These are phyloP conservation scores for Dendrolimus houi DNA, from an alignment of 2,888 invertebrate species.

Conservation along the genomic window DNA sequence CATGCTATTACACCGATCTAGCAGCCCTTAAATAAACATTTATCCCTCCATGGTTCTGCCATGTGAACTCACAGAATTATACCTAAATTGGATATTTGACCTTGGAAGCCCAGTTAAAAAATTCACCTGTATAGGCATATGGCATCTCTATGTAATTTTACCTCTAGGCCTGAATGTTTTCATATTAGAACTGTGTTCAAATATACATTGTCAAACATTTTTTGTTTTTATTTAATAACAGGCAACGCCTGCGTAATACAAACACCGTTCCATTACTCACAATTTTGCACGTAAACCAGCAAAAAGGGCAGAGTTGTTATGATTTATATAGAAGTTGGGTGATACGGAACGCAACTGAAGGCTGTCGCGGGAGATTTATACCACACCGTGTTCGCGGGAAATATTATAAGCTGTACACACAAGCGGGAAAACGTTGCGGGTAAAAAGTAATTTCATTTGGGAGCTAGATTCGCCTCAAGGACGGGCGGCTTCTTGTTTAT, in stretches of 20 bases:
- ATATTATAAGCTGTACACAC: constrained; percentile 23
- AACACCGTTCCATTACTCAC: constrained; percentile 2
- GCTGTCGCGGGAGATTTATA: constrained; percentile 44
- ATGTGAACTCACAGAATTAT: no score
- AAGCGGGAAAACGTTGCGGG: constrained; percentile 29
- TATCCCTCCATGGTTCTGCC: no score
- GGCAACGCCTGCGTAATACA: background rate
- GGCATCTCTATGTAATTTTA: no score
- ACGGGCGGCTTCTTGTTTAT: background rate
- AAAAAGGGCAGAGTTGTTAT: constrained; percentile 29
- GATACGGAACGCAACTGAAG: constrained; percentile 32
- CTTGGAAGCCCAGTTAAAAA: no score
- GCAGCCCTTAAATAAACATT: no score
- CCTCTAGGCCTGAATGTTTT: no score
- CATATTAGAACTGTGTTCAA: no score
- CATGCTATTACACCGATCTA: no score
- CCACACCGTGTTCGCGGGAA: constrained; percentile 20
- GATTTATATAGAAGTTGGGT: constrained; percentile 39
- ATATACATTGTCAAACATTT: background rate
- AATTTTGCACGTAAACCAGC: constrained; percentile 20
- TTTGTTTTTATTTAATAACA: background rate
- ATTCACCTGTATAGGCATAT: no score
- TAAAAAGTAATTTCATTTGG: constrained; percentile 26
- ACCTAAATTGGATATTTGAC: no score
- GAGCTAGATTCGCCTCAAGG: background rate